Conservation (phyloP, 2,113 vertebrate genomes). For the Bolborhynchus lineola region DNA sequence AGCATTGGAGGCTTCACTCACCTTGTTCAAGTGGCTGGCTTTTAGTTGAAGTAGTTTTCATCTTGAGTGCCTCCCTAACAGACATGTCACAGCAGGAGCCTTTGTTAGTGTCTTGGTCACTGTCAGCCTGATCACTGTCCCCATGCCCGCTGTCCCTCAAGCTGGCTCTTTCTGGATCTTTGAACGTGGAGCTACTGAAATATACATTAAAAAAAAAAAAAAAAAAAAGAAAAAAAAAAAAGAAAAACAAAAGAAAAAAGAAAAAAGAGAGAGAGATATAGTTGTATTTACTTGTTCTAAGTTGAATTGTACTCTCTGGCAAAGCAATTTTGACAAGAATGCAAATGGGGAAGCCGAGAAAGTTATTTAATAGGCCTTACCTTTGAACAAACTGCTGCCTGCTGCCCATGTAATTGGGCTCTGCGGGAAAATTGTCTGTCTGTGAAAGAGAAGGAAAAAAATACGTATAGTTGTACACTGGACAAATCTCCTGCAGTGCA, state of each 20-base stretch:
- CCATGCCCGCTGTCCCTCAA: constrained; percentile 99
- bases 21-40: constrained; percentile 95
- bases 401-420: constrained; percentile 99
- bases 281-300: constrained; percentile 73
- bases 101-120: constrained; percentile 99
- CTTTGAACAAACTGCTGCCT: constrained; percentile 99
- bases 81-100: constrained; percentile 99
- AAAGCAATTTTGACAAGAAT: constrained; percentile 77
- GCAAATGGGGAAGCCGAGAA: constrained; percentile 78
- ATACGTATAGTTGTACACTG: constrained; percentile 84
- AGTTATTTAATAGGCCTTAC: constrained; percentile 91
- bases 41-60: constrained; percentile 94
- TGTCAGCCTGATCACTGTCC: constrained; percentile 99
- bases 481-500: constrained; percentile 86
- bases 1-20: constrained; percentile 77
- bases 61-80: constrained; percentile 97
- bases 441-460: constrained; percentile 90
- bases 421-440: constrained; percentile 99
- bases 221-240: not conserved
- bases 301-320: constrained; percentile 75
- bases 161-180: constrained; percentile 98
- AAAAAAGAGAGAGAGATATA: constrained; percentile 34
- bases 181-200: constrained; percentile 96
- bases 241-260: not conserved
- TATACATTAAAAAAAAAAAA: constrained; percentile 49